phyloP scores from a whole-genome alignment of 2,888 invertebrate genomes.

The Eulithis testata region DNA sequence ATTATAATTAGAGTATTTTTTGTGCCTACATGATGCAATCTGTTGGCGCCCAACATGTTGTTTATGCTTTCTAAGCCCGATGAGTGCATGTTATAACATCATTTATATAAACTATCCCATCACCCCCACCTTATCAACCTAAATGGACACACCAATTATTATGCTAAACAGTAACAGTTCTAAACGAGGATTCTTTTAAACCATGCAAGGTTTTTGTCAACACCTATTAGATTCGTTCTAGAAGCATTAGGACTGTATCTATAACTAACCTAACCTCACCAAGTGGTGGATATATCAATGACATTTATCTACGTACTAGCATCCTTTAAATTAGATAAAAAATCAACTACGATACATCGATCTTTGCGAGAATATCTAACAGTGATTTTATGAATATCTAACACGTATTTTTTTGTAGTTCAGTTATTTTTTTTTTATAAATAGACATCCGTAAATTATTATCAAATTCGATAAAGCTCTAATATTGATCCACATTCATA shows the following conservation, averaged over 20 bases:
- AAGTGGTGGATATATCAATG: slow-evolving; percentile 57
- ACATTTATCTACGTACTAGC: slow-evolving; percentile 70
- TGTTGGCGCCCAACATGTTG: slow-evolving; percentile 49
- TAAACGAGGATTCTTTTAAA: slow-evolving; percentile 68
- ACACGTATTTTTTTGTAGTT: slow-evolving; percentile 53
- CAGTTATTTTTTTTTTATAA: slow-evolving; percentile 62
- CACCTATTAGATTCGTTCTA: slow-evolving; percentile 74
- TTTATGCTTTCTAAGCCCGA: slow-evolving; percentile 42
- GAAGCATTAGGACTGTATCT: slow-evolving; percentile 74
- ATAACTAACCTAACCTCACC: slow-evolving; percentile 58
- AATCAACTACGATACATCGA: slow-evolving; percentile 67
- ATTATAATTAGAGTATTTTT: slow-evolving; percentile 63
- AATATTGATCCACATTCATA: slow-evolving; percentile 83
- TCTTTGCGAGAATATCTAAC: slow-evolving; percentile 71
- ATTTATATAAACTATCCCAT: slow-evolving; percentile 34
- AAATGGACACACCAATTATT: slow-evolving; percentile 68
- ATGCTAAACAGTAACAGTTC: slow-evolving; percentile 67
- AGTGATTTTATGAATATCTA: slow-evolving; percentile 67
- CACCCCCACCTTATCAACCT: slow-evolving; percentile 47
- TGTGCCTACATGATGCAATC: slow-evolving; percentile 67
- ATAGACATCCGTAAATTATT: slow-evolving; percentile 81
- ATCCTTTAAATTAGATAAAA: slow-evolving; percentile 78
- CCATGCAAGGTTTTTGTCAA: slow-evolving; percentile 49
- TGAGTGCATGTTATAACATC: slow-evolving; percentile 18
- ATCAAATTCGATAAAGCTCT: slow-evolving; percentile 85